Percentiles rank a stretch among this genome's conserved stretches.
phyloP scores from a whole-genome alignment of 2,797 vertebrate species.

The Kryptolebias ocellatus region DNA sequence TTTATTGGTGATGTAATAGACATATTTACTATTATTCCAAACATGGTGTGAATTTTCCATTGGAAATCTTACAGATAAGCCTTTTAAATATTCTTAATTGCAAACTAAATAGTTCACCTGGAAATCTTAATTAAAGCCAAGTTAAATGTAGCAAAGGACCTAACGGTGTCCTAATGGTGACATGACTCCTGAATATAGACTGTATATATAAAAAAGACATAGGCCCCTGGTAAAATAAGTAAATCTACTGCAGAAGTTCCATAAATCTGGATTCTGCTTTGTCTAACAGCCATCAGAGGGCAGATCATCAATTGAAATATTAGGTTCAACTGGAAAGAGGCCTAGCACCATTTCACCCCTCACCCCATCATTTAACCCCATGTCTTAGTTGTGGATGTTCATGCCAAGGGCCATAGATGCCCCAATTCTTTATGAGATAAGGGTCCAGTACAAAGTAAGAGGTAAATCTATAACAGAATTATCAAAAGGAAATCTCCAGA shows the following conservation, averaged over 20 bases:
- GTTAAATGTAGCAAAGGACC: background rate
- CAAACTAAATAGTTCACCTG: too few species aligned
- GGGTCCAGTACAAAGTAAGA: background rate
- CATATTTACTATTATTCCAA: too few species aligned
- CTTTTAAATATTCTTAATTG: too few species aligned
- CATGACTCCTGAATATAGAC: too few species aligned
- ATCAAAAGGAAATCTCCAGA: background rate
- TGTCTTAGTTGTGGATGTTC: background rate
- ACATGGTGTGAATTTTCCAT: too few species aligned
- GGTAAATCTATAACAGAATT: background rate
- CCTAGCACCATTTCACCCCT: background rate
- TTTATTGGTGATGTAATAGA: too few species aligned
- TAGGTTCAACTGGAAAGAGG: background rate
- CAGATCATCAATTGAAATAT: background rate
- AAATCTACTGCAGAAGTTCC: background rate
- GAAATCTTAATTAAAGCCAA: background rate
- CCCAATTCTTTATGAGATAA: background rate
- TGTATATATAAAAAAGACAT: too few species aligned
- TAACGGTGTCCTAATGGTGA: too few species aligned
- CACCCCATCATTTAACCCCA: background rate
- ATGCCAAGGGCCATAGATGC: background rate
- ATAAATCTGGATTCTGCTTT: background rate
- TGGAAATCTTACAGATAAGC: too few species aligned
- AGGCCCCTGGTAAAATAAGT: too few species aligned
- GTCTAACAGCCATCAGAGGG: background rate